Conservation (phyloP, 1,140 invertebrate genomes). For the Diprion similis region DNA sequence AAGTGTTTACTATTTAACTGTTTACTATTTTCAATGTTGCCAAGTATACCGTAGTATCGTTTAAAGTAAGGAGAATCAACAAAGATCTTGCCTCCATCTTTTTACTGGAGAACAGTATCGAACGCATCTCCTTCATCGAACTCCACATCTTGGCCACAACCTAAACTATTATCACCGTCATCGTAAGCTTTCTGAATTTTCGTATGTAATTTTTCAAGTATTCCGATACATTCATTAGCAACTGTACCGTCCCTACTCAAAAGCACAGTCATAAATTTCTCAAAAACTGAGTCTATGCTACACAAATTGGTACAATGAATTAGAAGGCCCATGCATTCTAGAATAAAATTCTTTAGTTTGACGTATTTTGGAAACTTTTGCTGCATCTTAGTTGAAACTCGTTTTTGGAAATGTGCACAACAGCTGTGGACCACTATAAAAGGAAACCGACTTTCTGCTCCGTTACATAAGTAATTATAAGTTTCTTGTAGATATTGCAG, state of each 20-base stretch:
- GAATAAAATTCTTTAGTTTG: neutral
- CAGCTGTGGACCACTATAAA: too few species aligned
- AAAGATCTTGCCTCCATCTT: neutral
- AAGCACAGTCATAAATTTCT: neutral
- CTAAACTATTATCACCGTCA: too few species aligned
- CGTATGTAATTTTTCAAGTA: too few species aligned
- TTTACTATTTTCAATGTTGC: neutral
- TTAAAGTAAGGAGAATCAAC: neutral
- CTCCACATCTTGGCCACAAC: too few species aligned
- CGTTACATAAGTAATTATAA: too few species aligned
- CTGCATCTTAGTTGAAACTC: neutral
- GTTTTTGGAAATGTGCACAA: neutral
- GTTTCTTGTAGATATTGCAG: neutral
- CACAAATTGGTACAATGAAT: neutral
- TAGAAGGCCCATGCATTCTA: neutral
- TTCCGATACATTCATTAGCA: too few species aligned
- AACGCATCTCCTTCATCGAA: too few species aligned
- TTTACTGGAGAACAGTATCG: too few species aligned
- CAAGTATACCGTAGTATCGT: neutral
- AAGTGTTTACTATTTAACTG: too few species aligned
- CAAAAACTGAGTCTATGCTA: neutral
- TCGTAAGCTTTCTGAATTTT: too few species aligned
- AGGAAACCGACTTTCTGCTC: too few species aligned
- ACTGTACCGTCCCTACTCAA: too few species aligned
- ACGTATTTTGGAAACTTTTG: neutral